Evolutionary conservation across 2,113 vertebrate species (phyloP).

Genomic region (Corythaixoides concolor): DNA sequence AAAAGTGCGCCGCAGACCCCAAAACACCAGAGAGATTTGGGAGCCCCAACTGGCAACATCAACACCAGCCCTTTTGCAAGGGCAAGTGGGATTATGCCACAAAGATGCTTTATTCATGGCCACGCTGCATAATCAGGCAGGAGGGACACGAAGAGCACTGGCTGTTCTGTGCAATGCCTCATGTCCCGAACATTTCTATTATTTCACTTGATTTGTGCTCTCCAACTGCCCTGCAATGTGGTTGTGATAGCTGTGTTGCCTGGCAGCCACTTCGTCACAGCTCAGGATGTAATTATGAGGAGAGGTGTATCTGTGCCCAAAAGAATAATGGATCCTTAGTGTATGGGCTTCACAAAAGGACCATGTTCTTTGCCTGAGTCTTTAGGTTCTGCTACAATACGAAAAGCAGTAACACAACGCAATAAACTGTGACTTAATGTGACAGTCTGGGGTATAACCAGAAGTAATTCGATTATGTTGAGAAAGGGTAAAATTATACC

Average conservation of each 20-base stretch:
- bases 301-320: not conserved
- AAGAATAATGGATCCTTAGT: not conserved
- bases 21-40: not conserved
- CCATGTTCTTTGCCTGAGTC: not conserved
- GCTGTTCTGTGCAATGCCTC: not conserved
- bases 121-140: not conserved
- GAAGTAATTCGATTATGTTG: constrained; percentile 4
- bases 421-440: not conserved
- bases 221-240: not conserved
- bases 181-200: not conserved
- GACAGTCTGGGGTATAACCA: not conserved
- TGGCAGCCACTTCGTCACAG: constrained; percentile 20
- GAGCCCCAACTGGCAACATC: not conserved
- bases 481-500: not conserved
- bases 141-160: not conserved
- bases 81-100: not conserved
- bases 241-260: constrained; percentile 26
- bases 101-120: not conserved
- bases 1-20: not conserved
- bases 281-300: constrained; percentile 16
- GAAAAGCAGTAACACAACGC: not conserved
- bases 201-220: not conserved
- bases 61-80: not conserved
- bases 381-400: not conserved
- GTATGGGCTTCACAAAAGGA: not conserved